phyloP scores from a whole-genome alignment of 2,797 vertebrate genomes.

The Nasua narica region DNA sequence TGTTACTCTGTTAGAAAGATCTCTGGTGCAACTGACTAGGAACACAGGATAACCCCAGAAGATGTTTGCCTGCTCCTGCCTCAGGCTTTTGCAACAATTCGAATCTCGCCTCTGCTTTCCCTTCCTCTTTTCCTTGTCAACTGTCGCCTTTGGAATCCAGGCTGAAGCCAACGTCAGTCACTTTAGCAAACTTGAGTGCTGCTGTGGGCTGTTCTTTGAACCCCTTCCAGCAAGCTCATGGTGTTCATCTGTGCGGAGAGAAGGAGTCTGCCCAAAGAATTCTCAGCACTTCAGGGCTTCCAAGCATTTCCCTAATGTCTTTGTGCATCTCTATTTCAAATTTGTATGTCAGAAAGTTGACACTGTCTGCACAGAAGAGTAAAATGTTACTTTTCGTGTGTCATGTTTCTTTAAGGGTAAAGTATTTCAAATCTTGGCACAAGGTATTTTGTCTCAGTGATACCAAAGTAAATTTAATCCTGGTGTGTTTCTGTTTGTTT shows the following conservation, averaged over 20 bases:
- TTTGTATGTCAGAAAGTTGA: constrained; percentile 3
- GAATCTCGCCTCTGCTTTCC: neutral
- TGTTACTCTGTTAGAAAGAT: constrained; percentile 30
- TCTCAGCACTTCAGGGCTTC: neutral
- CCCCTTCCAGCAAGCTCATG: constrained; percentile 46
- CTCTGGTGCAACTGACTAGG: neutral
- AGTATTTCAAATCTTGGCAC: neutral
- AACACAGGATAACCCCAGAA: constrained; percentile 44
- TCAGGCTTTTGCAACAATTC: constrained; percentile 44
- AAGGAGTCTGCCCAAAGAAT: neutral
- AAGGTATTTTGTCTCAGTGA: neutral
- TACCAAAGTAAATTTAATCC: neutral
- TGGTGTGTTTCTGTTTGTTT: neutral
- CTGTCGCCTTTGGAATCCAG: constrained; percentile 36
- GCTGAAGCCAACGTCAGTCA: constrained; percentile 49
- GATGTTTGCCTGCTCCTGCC: constrained; percentile 38
- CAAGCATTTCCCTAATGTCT: neutral
- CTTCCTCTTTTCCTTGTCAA: constrained; percentile 36
- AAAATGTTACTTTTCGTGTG: neutral
- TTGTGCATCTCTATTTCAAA: constrained; percentile 9
- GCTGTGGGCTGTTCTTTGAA: constrained; percentile 61
- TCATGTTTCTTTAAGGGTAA: constrained; percentile 22
- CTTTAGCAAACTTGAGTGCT: constrained; percentile 18
- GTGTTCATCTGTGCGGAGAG: constrained; percentile 54
- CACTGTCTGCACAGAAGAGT: neutral